A percentile compares a stretch with the other conserved stretches of the same genome.
phyloP scores from a whole-genome alignment of 2,797 vertebrate genomes.

The Pelodytes ibericus region DNA sequence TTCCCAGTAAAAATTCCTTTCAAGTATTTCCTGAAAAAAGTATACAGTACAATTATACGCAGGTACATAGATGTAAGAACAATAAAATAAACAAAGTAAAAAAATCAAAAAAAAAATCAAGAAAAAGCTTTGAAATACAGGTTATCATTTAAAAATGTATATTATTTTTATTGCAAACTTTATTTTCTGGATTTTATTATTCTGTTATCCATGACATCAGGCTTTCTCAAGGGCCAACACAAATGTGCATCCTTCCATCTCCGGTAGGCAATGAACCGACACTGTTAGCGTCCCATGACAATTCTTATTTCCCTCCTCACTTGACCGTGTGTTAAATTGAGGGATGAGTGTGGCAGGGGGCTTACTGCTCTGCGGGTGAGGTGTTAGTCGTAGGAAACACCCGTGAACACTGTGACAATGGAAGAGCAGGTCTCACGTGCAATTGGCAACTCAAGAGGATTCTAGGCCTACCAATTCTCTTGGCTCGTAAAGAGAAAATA shows the following conservation, averaged over 20 bases:
- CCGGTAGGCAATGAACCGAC: constrained; percentile 23
- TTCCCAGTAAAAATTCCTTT: too few relatives aligned
- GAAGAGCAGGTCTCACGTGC: constrained; percentile 30
- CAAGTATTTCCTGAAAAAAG: too few relatives aligned
- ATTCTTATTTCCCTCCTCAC: constrained; percentile 17
- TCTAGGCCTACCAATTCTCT: constrained; percentile 11
- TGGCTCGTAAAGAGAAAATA: constrained; percentile 7
- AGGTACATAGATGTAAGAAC: too few relatives aligned
- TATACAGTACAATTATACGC: too few relatives aligned
- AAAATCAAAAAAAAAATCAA: too few relatives aligned
- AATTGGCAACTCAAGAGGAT: constrained; percentile 32
- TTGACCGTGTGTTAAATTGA: constrained; percentile 36
- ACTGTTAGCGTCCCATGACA: constrained; percentile 33
- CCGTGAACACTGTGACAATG: constrained; percentile 24
- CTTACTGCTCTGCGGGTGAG: constrained; percentile 3
- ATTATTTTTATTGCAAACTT: too few relatives aligned
- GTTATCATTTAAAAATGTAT: too few relatives aligned
- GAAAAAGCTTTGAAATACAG: too few relatives aligned
- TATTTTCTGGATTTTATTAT: not conserved
- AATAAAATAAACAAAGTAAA: too few relatives aligned
- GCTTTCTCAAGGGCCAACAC: not conserved
- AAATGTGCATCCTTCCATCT: constrained; percentile 15
- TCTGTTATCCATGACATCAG: not conserved
- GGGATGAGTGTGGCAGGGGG: constrained; percentile 20
- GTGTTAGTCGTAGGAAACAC: constrained; percentile 30